Base-by-base conservation (phyloP, 2,888 invertebrate genomes). In the Pristionchus mayeri region DNA sequence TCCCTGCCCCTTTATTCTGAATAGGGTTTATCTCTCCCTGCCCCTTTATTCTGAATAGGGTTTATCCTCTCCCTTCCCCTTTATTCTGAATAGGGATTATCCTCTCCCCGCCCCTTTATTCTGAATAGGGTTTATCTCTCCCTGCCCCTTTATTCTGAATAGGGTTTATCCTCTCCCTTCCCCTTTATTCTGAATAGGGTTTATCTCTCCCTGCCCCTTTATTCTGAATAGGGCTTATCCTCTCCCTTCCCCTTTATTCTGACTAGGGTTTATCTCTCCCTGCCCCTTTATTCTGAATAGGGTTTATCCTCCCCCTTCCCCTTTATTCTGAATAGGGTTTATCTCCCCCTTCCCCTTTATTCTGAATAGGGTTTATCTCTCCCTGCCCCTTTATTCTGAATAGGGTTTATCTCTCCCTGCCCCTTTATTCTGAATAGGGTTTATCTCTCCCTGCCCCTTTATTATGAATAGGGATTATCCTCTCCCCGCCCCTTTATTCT, bases 91-190 rank as follows among this genome's bases (percentile, higher is more conserved):
- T 9, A 9, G 44, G 13, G 44, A 11, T 50, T 9, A 2, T 24
- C 44, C 52, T 21, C 27, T n/a, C 9, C 54, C 40, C n/a, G n/a
- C n/a, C n/a, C n/a, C n/a, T n/a, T n/a, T 34, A 50, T 83, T 83
- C 71, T 81, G 60, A 81, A 81, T 9, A 9, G 44, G 13, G 44
- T 21, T 50, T 9, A 2, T 24, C 44, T 24, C 16, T 52, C 9
- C 9, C 54, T 24, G n/a, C n/a, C n/a, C n/a, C n/a, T n/a, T n/a
- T 34, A 50, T 83, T 83, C 71, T 81, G 60, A 81, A 81, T 9
- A 9, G 44, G 13, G 44, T 21, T 50, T 9, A 2, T 24, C 44
- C 52, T 21, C 27, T n/a, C 9, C 54, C 40, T 34, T 67, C n/a
- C n/a, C n/a, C n/a, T n/a, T n/a, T n/a, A n/a, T 83, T 83, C 71